Evolutionary conservation across 2,113 vertebrate species (phyloP).

Genomic region (Anhinga anhinga): DNA sequence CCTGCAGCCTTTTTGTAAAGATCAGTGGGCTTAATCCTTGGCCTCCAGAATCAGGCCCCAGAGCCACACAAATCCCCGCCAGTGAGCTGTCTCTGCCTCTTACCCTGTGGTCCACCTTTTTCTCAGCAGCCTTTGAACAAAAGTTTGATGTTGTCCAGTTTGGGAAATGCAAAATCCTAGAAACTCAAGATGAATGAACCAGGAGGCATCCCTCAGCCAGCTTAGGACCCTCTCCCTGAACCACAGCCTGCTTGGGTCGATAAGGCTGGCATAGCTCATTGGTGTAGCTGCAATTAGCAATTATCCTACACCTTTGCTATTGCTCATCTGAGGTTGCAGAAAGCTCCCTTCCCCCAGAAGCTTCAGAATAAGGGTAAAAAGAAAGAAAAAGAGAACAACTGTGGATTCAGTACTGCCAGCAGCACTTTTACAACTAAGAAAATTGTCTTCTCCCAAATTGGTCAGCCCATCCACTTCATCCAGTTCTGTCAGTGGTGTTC

Average conservation of each 20-base stretch:
- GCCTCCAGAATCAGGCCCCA: background rate
- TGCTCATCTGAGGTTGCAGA: background rate
- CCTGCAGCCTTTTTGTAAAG: slow-evolving; percentile 13
- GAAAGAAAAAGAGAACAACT: background rate
- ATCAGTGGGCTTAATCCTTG: background rate
- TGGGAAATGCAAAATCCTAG: background rate
- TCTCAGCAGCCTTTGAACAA: background rate
- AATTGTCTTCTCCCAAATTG: background rate
- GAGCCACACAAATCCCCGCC: background rate
- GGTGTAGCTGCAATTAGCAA: background rate
- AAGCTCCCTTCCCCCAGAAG: background rate
- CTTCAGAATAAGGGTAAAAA: background rate
- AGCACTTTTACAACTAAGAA: background rate
- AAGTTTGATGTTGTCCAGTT: background rate
- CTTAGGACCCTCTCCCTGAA: background rate
- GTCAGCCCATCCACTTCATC: background rate
- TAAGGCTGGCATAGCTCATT: background rate
- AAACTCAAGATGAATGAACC: background rate
- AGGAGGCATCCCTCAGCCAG: background rate
- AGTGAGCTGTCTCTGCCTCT: background rate
- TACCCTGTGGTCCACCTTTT: background rate
- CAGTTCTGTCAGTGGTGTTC: background rate
- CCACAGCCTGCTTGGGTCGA: background rate
- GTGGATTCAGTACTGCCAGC: background rate
- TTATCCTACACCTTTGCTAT: background rate